These are phyloP conservation scores for Zoroaster sp. DNA, from an alignment of 53 echinoderm and acorn worm genomes.

Conservation along the genomic window DNA sequence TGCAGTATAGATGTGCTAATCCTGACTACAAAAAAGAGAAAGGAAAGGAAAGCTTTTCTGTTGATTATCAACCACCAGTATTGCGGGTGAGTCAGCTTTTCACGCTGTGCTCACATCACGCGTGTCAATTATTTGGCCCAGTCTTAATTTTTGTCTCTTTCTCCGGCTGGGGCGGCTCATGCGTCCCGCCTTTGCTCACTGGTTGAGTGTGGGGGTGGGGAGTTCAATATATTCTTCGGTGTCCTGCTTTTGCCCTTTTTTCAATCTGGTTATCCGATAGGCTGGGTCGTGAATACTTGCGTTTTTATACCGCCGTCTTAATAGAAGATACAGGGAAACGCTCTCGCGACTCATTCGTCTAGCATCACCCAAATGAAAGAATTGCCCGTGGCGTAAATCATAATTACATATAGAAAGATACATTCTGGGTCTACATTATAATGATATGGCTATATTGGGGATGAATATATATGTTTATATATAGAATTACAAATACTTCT, in stretches of 20 bases:
- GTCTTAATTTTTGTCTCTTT: not conserved
- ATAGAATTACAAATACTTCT: no score
- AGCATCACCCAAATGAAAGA: not conserved
- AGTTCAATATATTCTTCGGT: slow-evolving; percentile 32
- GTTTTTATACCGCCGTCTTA: not conserved
- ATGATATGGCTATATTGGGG: no score
- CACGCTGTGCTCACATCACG: not conserved
- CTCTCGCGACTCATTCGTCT: not conserved
- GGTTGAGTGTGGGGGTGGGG: not conserved
- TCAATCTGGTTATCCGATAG: slow-evolving; percentile 33
- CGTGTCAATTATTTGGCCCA: slow-evolving; percentile 20
- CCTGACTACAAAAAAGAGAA: not conserved
- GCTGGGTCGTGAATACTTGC: not conserved
- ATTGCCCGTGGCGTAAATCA: not conserved
- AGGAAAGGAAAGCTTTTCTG: slow-evolving; percentile 2
- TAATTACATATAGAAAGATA: no score
- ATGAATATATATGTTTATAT: no score
- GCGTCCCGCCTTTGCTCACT: no score
- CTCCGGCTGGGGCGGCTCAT: not conserved
- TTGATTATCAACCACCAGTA: not conserved
- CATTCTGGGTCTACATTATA: no score
- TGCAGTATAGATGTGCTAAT: not conserved
- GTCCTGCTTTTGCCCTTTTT: slow-evolving; percentile 24
- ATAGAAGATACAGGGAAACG: not conserved
- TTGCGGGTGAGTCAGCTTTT: slow-evolving; percentile 22